Conservation (phyloP, 1,140 invertebrate species). For the Bombus sylvicola region DNA sequence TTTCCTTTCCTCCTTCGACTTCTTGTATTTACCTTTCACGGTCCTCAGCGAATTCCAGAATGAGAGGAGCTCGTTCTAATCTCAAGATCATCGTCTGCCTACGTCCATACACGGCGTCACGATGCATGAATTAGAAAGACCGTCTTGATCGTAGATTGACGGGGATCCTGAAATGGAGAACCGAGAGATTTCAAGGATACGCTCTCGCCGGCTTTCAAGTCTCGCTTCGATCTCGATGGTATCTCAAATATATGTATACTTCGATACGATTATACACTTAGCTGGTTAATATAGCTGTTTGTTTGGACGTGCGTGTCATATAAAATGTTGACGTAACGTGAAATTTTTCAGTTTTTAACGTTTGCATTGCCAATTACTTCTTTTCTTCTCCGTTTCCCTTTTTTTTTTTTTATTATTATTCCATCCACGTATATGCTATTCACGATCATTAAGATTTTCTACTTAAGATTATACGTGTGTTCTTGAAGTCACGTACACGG, state of each 20-base stretch:
- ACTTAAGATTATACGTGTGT: too few relatives aligned
- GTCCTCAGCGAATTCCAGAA: neutral
- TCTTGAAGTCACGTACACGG: neutral
- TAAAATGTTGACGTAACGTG: neutral
- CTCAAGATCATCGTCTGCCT: slow-evolving; percentile 1
- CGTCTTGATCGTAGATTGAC: slow-evolving; percentile 4
- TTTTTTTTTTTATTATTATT: neutral
- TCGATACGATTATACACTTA: neutral
- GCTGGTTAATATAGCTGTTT: neutral
- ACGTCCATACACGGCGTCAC: neutral
- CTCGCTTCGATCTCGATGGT: neutral
- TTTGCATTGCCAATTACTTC: neutral
- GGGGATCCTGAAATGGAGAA: slow-evolving; percentile 45
- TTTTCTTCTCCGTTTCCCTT: neutral
- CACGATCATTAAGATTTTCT: neutral
- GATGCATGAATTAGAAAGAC: slow-evolving; percentile 34
- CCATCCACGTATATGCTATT: too few relatives aligned
- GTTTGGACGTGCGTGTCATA: neutral
- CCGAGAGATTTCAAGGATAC: slow-evolving; percentile 40
- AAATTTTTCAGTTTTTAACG: neutral
- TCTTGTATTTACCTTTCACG: neutral
- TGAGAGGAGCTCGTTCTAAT: neutral
- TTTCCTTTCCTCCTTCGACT: neutral
- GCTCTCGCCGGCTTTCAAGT: slow-evolving; percentile 9
- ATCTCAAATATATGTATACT: neutral